These are phyloP conservation scores for Pipistrellus nathusii DNA, from an alignment of 2,797 vertebrate genomes.

Conservation along the genomic window DNA sequence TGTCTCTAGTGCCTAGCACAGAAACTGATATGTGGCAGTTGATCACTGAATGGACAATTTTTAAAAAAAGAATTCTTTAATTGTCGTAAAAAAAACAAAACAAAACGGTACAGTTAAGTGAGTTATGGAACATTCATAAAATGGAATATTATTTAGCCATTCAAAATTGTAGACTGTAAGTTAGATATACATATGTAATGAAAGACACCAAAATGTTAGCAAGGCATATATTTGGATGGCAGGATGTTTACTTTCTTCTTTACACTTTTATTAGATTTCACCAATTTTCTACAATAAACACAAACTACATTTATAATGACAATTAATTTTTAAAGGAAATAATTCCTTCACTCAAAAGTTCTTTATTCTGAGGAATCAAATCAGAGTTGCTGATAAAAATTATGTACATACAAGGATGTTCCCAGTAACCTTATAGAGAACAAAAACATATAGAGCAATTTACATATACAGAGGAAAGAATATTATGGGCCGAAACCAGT, in stretches of 20 bases:
- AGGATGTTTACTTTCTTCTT: background rate
- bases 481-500: too few relatives aligned
- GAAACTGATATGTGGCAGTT: background rate
- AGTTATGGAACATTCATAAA: background rate
- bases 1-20: background rate
- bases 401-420: background rate
- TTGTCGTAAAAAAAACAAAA: conserved; percentile 43
- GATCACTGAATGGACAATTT: background rate
- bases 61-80: background rate
- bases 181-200: background rate
- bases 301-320: conserved; percentile 21
- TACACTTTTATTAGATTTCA: conserved; percentile 3
- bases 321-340: conserved; percentile 35
- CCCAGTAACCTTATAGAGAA: background rate
- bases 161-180: background rate
- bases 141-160: background rate
- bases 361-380: conserved; percentile 20
- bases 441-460: background rate
- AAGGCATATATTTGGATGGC: background rate
- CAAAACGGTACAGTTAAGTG: background rate
- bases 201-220: background rate
- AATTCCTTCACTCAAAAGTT: conserved; percentile 15
- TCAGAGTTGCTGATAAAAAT: background rate
- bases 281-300: conserved; percentile 31
- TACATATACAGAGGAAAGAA: background rate